phyloP scores from a whole-genome alignment of 2,113 vertebrate genomes.

The Cichladusa arquata region DNA sequence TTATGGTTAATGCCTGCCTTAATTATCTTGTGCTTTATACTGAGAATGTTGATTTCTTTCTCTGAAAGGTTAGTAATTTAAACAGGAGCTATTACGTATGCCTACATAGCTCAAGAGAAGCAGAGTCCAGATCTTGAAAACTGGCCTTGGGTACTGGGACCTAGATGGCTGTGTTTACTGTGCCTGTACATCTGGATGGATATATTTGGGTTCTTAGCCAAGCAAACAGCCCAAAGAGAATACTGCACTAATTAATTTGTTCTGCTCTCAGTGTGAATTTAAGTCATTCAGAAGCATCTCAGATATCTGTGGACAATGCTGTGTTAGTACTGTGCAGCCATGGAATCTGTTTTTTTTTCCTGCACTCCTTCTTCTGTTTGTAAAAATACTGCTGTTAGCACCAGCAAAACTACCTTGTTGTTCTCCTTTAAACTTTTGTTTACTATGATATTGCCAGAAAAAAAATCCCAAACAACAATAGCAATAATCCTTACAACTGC shows the following conservation, averaged over 20 bases:
- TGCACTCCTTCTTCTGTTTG: background rate
- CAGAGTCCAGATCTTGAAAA: background rate
- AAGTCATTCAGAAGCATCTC: background rate
- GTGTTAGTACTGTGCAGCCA: background rate
- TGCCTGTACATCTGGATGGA: background rate
- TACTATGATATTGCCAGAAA: background rate
- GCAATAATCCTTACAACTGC: constrained; percentile 39
- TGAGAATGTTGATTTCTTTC: background rate
- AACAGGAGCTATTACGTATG: background rate
- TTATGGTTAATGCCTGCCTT: background rate
- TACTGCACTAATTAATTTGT: background rate
- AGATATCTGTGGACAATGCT: background rate
- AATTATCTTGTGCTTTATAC: background rate
- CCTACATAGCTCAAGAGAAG: background rate
- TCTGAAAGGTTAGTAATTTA: background rate
- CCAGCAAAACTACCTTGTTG: background rate
- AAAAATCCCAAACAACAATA: constrained; percentile 1
- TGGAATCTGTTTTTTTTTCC: background rate
- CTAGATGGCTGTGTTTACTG: background rate
- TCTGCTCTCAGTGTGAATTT: background rate
- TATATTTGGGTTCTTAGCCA: background rate
- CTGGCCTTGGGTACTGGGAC: background rate
- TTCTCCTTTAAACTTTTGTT: constrained; percentile 7
- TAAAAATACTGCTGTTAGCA: background rate
- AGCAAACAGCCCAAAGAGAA: background rate